Conservation (phyloP, 1,140 invertebrate genomes). For the Pentalonia nigronervosa region DNA sequence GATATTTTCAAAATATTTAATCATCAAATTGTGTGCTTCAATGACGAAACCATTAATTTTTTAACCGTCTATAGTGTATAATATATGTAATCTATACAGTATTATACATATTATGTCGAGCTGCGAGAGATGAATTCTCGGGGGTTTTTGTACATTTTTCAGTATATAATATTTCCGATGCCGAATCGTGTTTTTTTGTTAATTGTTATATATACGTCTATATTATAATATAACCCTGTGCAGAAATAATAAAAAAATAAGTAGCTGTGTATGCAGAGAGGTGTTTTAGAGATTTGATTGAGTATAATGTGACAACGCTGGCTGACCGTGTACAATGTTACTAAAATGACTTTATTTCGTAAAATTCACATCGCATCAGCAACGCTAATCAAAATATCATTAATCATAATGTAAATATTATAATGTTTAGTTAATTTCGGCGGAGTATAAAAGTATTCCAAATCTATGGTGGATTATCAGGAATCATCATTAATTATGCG, state of each 20-base stretch:
- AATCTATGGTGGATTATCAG: background rate
- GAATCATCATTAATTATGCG: background rate
- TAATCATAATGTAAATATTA: background rate
- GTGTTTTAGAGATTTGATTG: background rate
- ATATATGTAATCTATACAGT: background rate
- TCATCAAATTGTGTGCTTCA: background rate
- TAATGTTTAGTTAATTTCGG: background rate
- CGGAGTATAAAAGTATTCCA: background rate
- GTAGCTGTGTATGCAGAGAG: background rate
- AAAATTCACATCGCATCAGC: too few relatives aligned
- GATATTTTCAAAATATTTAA: background rate
- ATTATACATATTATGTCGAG: background rate
- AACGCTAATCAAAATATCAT: too few relatives aligned
- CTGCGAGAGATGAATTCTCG: background rate
- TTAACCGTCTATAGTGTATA: background rate
- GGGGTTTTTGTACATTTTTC: background rate
- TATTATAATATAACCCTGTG: background rate
- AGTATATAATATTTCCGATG: background rate
- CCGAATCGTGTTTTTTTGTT: background rate
- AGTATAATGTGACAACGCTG: background rate
- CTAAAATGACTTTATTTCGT: too few relatives aligned
- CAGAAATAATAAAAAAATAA: background rate
- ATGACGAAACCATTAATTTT: background rate
- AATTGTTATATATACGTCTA: background rate
- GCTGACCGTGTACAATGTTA: too few relatives aligned